Conservation (phyloP, 1,140 invertebrate species). For the Cyclargus thomasi region DNA sequence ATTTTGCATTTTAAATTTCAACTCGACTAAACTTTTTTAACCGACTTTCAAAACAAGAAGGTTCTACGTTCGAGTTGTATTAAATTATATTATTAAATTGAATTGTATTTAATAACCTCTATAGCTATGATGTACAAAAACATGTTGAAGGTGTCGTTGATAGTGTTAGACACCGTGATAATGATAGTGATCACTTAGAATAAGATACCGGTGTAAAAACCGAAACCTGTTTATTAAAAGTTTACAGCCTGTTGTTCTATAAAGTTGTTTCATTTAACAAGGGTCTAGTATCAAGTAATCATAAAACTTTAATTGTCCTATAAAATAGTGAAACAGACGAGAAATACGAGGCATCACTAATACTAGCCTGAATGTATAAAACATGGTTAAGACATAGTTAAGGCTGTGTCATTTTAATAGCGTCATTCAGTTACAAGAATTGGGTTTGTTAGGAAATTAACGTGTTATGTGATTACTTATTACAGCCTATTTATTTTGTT, state of each 20-base stretch:
- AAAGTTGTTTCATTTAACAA: constrained; percentile 9
- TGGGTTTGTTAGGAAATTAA: background rate
- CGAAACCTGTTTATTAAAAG: constrained; percentile 11
- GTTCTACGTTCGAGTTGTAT: too few species aligned
- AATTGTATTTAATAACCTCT: too few species aligned
- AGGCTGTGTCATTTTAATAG: background rate
- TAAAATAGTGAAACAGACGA: constrained; percentile 14
- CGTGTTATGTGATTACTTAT: background rate
- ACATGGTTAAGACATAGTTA: background rate
- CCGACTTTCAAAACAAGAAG: too few species aligned
- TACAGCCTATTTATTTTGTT: background rate
- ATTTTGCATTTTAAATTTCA: too few species aligned
- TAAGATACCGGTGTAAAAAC: background rate
- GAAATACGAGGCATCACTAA: constrained; percentile 1
- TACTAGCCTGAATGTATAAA: constrained; percentile 8
- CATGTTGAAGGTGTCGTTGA: background rate
- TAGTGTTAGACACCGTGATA: background rate
- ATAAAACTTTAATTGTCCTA: constrained; percentile 18
- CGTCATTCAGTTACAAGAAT: background rate
- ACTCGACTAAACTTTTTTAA: too few species aligned
- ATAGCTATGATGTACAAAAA: background rate
- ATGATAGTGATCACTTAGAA: background rate
- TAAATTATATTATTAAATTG: too few species aligned
- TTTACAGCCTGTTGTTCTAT: constrained; percentile 11
- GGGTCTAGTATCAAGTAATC: constrained; percentile 5